Evolutionary conservation across 2,797 vertebrate species (phyloP).

Genomic region (Rhinoraja longicauda): DNA sequence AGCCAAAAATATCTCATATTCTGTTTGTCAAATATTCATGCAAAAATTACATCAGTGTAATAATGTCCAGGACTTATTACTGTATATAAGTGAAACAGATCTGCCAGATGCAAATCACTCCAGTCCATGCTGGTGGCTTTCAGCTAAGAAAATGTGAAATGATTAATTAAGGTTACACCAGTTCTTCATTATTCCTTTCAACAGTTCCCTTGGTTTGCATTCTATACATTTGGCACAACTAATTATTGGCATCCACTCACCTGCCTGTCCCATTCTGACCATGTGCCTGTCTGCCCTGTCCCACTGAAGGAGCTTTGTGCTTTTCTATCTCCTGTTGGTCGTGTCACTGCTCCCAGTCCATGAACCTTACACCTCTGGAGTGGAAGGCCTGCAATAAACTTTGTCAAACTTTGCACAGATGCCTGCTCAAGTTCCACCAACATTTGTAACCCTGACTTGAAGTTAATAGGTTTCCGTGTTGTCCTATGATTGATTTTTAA

Average conservation of each 20-base stretch:
- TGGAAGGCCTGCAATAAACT: not conserved
- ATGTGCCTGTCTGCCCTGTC: not conserved
- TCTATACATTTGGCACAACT: slow-evolving; percentile 36
- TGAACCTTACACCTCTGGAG: not conserved
- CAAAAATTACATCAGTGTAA: slow-evolving; percentile 67
- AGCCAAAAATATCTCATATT: slow-evolving; percentile 87
- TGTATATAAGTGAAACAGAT: slow-evolving; percentile 37
- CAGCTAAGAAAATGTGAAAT: slow-evolving; percentile 62
- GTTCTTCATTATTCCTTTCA: slow-evolving; percentile 52
- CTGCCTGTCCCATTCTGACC: not conserved
- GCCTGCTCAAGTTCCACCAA: not conserved
- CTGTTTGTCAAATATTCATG: slow-evolving; percentile 73
- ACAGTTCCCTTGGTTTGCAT: not conserved
- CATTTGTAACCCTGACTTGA: not conserved
- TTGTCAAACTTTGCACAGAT: too few species aligned
- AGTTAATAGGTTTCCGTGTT: not conserved
- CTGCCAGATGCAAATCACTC: slow-evolving; percentile 36
- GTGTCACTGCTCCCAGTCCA: too few species aligned
- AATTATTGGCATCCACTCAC: slow-evolving; percentile 7
- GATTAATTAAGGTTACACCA: slow-evolving; percentile 85
- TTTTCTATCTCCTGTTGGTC: not conserved
- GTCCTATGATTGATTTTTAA: not conserved
- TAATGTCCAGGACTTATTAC: slow-evolving; percentile 62
- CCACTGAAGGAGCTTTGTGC: not conserved
- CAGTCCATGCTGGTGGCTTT: slow-evolving; percentile 50